phyloP scores from a whole-genome alignment of 2,797 vertebrate species.

The Emydoidea blandingii region DNA sequence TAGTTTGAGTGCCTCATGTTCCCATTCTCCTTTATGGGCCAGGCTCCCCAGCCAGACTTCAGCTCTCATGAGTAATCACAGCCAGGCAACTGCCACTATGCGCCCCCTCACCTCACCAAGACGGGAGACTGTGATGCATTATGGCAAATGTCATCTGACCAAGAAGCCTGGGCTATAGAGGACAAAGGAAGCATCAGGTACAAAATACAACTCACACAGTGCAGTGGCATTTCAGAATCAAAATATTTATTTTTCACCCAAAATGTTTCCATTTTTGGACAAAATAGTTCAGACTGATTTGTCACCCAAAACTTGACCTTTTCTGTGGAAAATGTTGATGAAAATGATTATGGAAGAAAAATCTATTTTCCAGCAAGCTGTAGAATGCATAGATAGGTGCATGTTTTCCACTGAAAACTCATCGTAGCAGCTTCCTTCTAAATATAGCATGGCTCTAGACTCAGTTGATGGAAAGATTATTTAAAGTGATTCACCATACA shows the following conservation, averaged over 20 bases:
- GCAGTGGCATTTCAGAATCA: neutral
- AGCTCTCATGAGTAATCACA: neutral
- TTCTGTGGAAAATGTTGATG: neutral
- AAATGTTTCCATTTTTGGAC: constrained; percentile 2
- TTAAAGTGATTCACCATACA: constrained; percentile 11
- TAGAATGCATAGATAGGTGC: neutral
- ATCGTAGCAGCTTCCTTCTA: constrained; percentile 59
- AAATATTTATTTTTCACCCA: neutral
- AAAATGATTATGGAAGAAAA: neutral
- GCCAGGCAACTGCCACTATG: neutral
- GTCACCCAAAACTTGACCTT: constrained; percentile 26
- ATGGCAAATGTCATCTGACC: neutral
- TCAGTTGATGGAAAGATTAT: constrained; percentile 55
- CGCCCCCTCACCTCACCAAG: neutral
- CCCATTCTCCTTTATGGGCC: neutral
- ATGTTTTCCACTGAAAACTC: constrained; percentile 51
- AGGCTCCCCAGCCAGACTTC: neutral
- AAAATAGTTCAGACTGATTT: constrained; percentile 6
- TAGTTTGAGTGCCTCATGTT: neutral
- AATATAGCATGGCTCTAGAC: constrained; percentile 49
- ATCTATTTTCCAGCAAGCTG: neutral
- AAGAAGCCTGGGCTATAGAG: neutral
- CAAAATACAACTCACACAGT: neutral
- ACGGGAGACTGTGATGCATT: neutral
- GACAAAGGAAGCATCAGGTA: neutral